Percentiles rank a stretch among this genome's conserved stretches.
Conservation (phyloP, 1,140 invertebrate species). For the Micrasema minimum region DNA sequence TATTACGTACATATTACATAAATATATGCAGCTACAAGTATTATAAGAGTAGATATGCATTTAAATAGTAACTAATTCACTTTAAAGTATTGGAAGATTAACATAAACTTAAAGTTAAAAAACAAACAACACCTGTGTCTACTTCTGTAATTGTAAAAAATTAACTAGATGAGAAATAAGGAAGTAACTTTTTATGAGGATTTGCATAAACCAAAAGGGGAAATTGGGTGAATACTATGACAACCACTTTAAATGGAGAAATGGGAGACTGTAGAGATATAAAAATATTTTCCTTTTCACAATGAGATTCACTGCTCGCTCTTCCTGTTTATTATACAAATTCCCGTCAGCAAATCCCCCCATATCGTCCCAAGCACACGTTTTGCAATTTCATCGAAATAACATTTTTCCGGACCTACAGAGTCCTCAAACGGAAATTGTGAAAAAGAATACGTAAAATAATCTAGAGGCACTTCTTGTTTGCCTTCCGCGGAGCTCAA, state of each 20-base stretch:
- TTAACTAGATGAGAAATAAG: too few species aligned
- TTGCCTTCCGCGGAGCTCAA: not conserved
- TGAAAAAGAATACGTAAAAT: constrained; percentile 32
- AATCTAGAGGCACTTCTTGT: constrained; percentile 16
- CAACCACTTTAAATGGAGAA: constrained; percentile 5
- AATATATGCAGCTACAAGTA: too few species aligned
- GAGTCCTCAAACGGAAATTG: constrained; percentile 37
- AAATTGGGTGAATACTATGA: not conserved
- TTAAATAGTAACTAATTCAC: too few species aligned
- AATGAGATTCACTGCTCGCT: constrained; percentile 31
- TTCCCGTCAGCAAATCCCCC: constrained; percentile 43
- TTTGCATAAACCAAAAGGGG: too few species aligned
- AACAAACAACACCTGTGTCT: too few species aligned
- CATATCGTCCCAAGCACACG: constrained; percentile 35
- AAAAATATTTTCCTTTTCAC: constrained; percentile 29
- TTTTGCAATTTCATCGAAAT: constrained; percentile 40
- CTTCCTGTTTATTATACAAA: constrained; percentile 45
- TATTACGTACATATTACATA: too few species aligned
- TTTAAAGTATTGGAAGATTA: too few species aligned
- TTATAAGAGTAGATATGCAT: too few species aligned
- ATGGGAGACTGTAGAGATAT: constrained; percentile 8
- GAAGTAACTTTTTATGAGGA: too few species aligned
- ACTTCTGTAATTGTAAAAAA: too few species aligned
- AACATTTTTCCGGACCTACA: constrained; percentile 37
- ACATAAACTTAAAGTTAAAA: too few species aligned